A percentile compares a stretch with the other conserved stretches of the same genome.
Conservation (phyloP, 2,113 vertebrate species). For the Protobothrops mucrosquamatus region DNA sequence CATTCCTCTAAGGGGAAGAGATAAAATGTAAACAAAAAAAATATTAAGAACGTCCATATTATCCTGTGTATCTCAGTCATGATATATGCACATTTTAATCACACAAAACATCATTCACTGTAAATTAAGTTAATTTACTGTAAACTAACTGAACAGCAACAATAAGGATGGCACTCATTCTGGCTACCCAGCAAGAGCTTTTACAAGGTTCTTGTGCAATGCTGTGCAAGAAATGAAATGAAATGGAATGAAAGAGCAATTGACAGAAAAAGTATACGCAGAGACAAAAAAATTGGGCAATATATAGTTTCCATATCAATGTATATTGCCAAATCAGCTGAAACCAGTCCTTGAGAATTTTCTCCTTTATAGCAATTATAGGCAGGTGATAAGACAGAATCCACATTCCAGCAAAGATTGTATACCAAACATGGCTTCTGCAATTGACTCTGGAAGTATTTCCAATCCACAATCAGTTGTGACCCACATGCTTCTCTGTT, state of each 20-base stretch:
- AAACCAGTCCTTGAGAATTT: not conserved
- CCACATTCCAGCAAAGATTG: not conserved
- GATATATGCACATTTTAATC: not conserved
- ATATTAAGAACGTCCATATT: slow-evolving; percentile 42
- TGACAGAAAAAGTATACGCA: not conserved
- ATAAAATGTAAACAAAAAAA: slow-evolving; percentile 54
- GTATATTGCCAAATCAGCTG: not conserved
- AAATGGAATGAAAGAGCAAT: not conserved
- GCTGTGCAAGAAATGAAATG: not conserved
- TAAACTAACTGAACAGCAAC: not conserved
- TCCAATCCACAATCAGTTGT: not conserved
- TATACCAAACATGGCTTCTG: not conserved
- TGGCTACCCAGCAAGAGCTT: not conserved
- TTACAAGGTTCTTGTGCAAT: not conserved
- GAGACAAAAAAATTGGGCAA: not conserved
- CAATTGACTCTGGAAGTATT: not conserved
- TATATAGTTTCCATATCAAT: not conserved
- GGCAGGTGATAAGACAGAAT: not conserved
- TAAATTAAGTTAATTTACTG: not conserved
- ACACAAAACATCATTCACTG: not conserved
- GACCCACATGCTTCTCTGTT: not conserved
- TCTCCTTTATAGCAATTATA: not conserved
- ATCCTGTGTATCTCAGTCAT: not conserved
- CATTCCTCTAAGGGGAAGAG: slow-evolving; percentile 78
- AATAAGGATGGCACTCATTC: not conserved